These are phyloP conservation scores for Probaryconus sp. DNA, from an alignment of 1,140 invertebrate species.

Conservation along the genomic window DNA sequence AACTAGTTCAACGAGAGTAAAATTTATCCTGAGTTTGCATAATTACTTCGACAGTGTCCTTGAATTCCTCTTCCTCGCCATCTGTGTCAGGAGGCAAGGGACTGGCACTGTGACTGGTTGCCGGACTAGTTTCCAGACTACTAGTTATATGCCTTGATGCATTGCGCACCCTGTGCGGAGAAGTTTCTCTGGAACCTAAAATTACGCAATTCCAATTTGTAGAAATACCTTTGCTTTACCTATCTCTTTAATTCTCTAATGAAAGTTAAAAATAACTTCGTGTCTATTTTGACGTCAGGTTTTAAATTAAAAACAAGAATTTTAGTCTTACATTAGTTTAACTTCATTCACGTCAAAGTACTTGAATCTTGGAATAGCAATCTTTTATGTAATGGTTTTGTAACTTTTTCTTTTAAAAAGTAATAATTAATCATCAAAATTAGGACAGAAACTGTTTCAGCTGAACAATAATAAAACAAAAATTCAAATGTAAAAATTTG, in stretches of 20 bases:
- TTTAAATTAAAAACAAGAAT: neutral
- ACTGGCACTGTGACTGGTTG: slow-evolving; percentile 77
- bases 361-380: too few species aligned
- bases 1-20: neutral
- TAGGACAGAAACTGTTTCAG: too few species aligned
- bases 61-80: slow-evolving; percentile 84
- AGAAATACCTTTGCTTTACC: slow-evolving; percentile 2
- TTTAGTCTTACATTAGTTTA: neutral
- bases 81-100: slow-evolving; percentile 82
- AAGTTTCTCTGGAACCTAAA: slow-evolving; percentile 81
- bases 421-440: too few species aligned
- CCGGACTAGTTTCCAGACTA: slow-evolving; percentile 76
- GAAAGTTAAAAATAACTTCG: too few species aligned
- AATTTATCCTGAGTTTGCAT: slow-evolving; percentile 23
- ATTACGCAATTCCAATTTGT: slow-evolving; percentile 21
- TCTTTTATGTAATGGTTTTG: too few species aligned
- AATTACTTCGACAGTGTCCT: slow-evolving; percentile 85
- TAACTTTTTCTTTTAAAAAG: too few species aligned
- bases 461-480: too few species aligned
- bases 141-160: slow-evolving; percentile 74
- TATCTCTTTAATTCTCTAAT: neutral
- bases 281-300: too few species aligned
- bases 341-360: too few species aligned
- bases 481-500: too few species aligned
- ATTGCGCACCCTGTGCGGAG: slow-evolving; percentile 78